Conservation (phyloP, 2,113 vertebrate species). For the Brachyhypopomus occidentalis region DNA sequence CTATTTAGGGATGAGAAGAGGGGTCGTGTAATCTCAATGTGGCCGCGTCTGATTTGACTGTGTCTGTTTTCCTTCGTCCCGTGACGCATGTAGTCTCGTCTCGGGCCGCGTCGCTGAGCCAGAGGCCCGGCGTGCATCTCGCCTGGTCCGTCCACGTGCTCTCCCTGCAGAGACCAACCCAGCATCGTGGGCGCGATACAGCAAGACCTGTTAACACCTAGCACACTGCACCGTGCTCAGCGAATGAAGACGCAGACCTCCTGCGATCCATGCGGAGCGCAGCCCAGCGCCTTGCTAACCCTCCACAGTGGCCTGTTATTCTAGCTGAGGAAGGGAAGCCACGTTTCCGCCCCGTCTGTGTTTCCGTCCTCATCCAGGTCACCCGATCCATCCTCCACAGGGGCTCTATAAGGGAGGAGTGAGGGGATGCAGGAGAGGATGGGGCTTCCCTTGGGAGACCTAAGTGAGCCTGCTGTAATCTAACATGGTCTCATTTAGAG, state of each 20-base stretch:
- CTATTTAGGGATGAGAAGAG: conserved; percentile 54
- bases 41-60: conserved; percentile 62
- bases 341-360: conserved; percentile 56
- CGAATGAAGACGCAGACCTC: background rate
- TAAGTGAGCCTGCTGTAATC: conserved; percentile 44
- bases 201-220: background rate
- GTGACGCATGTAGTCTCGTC: conserved; percentile 30
- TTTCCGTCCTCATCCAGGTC: conserved; percentile 53
- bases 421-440: conserved; percentile 22
- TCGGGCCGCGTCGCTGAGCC: conserved; percentile 45
- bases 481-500: background rate
- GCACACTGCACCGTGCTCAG: background rate
- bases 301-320: conserved; percentile 40
- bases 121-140: conserved; percentile 8
- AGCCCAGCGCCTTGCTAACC: conserved; percentile 9
- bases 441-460: conserved; percentile 13
- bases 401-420: background rate
- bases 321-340: conserved; percentile 51
- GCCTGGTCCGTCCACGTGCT: background rate
- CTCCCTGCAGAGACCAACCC: background rate
- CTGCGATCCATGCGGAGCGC: background rate
- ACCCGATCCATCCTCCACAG: conserved; percentile 55
- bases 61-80: conserved; percentile 61
- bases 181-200: background rate
- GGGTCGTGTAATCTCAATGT: conserved; percentile 52